Evolutionary conservation across 1,140 invertebrate genomes (phyloP).

Genomic region (Calosoma granatense): DNA sequence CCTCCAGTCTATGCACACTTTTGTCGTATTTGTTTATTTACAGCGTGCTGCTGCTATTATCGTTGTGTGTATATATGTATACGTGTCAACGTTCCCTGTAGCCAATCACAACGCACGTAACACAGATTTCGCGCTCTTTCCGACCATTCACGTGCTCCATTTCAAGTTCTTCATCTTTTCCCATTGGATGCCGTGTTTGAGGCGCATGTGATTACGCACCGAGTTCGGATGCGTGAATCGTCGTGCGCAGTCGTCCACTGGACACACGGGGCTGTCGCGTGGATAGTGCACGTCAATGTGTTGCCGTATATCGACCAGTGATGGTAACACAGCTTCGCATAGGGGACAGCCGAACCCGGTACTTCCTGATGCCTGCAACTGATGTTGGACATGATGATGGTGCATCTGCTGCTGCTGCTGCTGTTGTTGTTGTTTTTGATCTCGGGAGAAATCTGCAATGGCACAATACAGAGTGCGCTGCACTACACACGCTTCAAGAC

Average conservation of each 20-base stretch:
- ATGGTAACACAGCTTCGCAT: slow-evolving; percentile 51
- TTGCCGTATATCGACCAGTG: slow-evolving; percentile 52
- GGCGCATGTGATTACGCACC: slow-evolving; percentile 72
- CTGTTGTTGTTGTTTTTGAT: slow-evolving; percentile 39
- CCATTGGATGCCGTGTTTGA: slow-evolving; percentile 69
- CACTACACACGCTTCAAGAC: background rate
- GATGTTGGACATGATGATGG: slow-evolving; percentile 15
- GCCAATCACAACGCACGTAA: too few relatives aligned
- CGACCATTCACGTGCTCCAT: slow-evolving; percentile 42
- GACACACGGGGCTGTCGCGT: slow-evolving; percentile 66
- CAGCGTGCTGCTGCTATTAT: too few relatives aligned
- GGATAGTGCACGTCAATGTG: slow-evolving; percentile 74
- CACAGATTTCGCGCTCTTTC: too few relatives aligned
- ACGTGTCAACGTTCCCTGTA: too few relatives aligned
- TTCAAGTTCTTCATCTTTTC: slow-evolving; percentile 70
- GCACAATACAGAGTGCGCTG: background rate
- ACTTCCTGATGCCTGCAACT: slow-evolving; percentile 19
- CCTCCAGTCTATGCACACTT: too few relatives aligned
- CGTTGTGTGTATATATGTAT: too few relatives aligned
- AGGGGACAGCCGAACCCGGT: slow-evolving; percentile 53
- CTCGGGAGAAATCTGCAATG: slow-evolving; percentile 13
- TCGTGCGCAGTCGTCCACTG: slow-evolving; percentile 59
- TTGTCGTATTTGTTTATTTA: too few relatives aligned
- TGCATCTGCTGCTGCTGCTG: slow-evolving; percentile 29
- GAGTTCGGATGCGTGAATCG: slow-evolving; percentile 71